Evolutionary conservation across 1,140 invertebrate species (phyloP).

Genomic region (Hylaeus volcanicus): DNA sequence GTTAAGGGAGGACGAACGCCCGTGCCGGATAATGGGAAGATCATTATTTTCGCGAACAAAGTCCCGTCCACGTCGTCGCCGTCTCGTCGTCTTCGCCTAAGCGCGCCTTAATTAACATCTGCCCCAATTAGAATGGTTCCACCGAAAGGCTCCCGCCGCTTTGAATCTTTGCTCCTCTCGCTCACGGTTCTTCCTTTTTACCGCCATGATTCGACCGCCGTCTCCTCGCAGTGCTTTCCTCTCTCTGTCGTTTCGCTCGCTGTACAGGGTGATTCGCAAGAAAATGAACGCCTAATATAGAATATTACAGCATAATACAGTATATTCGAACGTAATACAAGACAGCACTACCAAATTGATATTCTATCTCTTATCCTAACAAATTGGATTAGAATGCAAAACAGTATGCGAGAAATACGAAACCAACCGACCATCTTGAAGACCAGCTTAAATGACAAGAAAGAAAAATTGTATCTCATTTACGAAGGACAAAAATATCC

Average conservation of each 20-base stretch:
- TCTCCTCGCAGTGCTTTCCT: not conserved
- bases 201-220: not conserved
- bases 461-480: too few relatives aligned
- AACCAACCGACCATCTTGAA: too few relatives aligned
- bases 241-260: not conserved
- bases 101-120: slow-evolving; percentile 75
- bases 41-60: slow-evolving; percentile 79
- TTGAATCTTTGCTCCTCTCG: slow-evolving; percentile 41
- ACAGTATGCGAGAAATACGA: too few relatives aligned
- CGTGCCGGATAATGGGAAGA: slow-evolving; percentile 77
- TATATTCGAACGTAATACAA: too few relatives aligned
- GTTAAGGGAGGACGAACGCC: slow-evolving; percentile 68
- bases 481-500: too few relatives aligned
- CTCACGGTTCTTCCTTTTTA: slow-evolving; percentile 8
- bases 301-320: too few relatives aligned
- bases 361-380: too few relatives aligned
- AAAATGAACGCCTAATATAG: too few relatives aligned
- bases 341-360: too few relatives aligned
- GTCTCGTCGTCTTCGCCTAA: slow-evolving; percentile 66
- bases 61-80: slow-evolving; percentile 66
- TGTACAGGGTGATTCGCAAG: too few relatives aligned
- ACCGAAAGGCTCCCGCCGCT: slow-evolving; percentile 48
- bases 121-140: slow-evolving; percentile 71
- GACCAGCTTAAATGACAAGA: too few relatives aligned
- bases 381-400: too few relatives aligned